phyloP scores from a whole-genome alignment of 2,888 invertebrate species.

The Cerceris rybyensis region DNA sequence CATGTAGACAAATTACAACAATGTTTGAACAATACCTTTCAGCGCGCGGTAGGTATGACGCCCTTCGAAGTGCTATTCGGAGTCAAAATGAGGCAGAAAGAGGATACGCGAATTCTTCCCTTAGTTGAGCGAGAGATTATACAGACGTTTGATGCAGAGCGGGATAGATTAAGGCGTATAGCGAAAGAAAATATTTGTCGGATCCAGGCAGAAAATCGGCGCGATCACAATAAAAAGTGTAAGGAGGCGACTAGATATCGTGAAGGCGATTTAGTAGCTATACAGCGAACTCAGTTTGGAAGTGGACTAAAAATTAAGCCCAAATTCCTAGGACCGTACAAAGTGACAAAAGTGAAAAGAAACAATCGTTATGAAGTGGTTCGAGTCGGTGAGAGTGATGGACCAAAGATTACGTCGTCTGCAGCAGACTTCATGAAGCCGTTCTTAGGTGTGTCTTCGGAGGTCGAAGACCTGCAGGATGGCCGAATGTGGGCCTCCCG shows the following conservation, averaged over 20 bases:
- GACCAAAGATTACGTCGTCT: constrained; percentile 64
- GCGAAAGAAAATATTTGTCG: constrained; percentile 52
- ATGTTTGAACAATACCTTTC: constrained; percentile 63
- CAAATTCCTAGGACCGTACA: constrained; percentile 77
- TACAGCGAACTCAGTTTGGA: constrained; percentile 76
- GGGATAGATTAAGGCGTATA: constrained; percentile 29
- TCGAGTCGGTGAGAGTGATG: constrained; percentile 68
- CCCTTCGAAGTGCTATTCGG: constrained; percentile 8
- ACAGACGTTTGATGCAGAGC: constrained; percentile 43
- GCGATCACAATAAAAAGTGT: constrained; percentile 33
- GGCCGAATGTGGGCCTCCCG: neutral
- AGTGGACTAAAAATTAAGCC: constrained; percentile 72
- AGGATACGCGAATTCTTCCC: constrained; percentile 48
- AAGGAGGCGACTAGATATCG: constrained; percentile 51
- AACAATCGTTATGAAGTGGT: constrained; percentile 45
- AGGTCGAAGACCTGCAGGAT: neutral
- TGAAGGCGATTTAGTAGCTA: constrained; percentile 69
- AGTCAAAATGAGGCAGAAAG: constrained; percentile 25
- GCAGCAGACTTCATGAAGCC: constrained; percentile 69
- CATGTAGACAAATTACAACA: constrained; percentile 50
- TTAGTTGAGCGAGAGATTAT: constrained; percentile 53
- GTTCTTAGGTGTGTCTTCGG: constrained; percentile 15
- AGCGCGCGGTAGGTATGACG: constrained; percentile 53
- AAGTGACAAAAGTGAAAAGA: constrained; percentile 14
- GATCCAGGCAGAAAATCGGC: constrained; percentile 58